Percentiles rank a stretch among this genome's conserved stretches.
Conservation (phyloP, 1,140 invertebrate genomes). For the Listronotus oregonensis region DNA sequence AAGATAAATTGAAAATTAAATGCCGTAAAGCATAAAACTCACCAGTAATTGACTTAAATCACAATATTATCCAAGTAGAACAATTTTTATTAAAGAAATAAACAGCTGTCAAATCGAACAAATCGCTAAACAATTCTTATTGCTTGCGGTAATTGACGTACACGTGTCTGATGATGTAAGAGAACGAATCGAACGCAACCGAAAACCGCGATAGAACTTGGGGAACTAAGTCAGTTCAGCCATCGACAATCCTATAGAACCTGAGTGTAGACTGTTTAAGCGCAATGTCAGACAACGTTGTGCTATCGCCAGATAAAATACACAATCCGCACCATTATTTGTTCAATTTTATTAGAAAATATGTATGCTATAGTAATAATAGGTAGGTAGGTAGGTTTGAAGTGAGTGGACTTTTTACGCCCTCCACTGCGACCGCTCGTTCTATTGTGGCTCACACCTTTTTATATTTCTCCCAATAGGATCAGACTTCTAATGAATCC, state of each 20-base stretch:
- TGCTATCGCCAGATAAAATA: constrained; percentile 6
- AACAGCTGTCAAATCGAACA: constrained; percentile 11
- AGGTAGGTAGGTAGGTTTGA: too few species aligned
- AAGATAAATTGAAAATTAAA: too few species aligned
- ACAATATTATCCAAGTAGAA: not conserved
- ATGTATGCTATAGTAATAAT: too few species aligned
- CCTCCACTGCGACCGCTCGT: too few species aligned
- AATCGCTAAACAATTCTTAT: constrained; percentile 1
- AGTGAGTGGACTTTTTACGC: too few species aligned
- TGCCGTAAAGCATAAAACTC: constrained; percentile 1
- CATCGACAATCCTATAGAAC: constrained; percentile 18
- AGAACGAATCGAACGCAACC: constrained; percentile 3
- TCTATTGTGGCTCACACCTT: too few species aligned
- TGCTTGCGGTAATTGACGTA: constrained; percentile 2
- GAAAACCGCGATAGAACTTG: constrained; percentile 2
- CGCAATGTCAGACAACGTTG: constrained; percentile 21
- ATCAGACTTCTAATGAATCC: too few species aligned
- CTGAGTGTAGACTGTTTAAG: constrained; percentile 9
- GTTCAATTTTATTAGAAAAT: not conserved
- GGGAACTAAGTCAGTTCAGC: constrained; percentile 3
- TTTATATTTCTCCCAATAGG: too few species aligned
- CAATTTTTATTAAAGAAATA: not conserved
- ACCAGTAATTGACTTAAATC: not conserved
- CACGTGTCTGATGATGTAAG: constrained; percentile 18
- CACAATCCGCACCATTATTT: constrained; percentile 1